Evolutionary conservation across 2,113 vertebrate genomes (phyloP).

Genomic region (Odocoileus hemionus): DNA sequence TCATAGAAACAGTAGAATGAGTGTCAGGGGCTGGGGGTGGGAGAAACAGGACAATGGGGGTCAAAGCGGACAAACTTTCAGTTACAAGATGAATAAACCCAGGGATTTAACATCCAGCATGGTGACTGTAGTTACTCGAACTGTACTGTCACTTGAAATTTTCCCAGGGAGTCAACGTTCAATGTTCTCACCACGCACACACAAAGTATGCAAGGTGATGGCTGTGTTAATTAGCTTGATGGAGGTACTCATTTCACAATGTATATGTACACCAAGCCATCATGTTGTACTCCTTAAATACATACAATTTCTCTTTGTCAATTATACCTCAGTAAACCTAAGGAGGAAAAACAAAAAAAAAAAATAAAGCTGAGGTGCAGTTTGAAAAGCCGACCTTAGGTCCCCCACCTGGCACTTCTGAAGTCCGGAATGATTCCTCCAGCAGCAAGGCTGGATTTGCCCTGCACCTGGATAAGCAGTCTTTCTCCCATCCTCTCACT

Average conservation of each 20-base stretch:
- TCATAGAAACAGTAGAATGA: not conserved
- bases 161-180: not conserved
- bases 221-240: not conserved
- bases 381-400: not conserved
- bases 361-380: not conserved
- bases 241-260: accelerated
- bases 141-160: not conserved
- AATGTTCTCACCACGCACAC: not conserved
- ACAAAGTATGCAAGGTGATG: too few relatives aligned
- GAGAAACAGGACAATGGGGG: accelerated
- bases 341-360: not conserved
- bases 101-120: accelerated
- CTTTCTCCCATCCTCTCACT: not conserved
- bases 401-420: accelerated
- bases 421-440: not conserved
- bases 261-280: not conserved
- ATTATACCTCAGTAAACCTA: not conserved
- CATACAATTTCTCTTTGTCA: not conserved
- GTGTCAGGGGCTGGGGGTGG: not conserved
- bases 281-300: too few relatives aligned
- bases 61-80: not conserved
- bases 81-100: not conserved
- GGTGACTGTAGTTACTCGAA: not conserved
- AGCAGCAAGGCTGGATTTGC: not conserved
- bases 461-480: not conserved